Evolutionary conservation across 2,113 vertebrate genomes (phyloP).

Genomic region (Euleptes europaea): DNA sequence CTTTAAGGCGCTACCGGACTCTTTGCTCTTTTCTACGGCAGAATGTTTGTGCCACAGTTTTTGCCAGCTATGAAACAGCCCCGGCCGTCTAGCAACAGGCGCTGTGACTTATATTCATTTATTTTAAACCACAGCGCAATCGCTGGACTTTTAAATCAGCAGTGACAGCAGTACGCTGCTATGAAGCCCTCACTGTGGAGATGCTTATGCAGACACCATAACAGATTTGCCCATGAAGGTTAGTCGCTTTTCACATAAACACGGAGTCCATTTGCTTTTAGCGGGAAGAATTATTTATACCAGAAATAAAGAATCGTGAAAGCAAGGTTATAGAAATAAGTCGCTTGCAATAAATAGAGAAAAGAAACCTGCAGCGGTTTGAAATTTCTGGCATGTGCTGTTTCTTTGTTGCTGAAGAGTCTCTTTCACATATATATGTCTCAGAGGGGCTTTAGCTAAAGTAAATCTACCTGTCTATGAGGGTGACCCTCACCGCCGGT

Average conservation of each 20-base stretch:
- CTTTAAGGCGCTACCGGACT: too few species aligned
- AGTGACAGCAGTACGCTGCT: background rate
- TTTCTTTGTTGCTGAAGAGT: background rate
- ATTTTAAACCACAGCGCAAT: background rate
- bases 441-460: background rate
- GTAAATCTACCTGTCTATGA: too few species aligned
- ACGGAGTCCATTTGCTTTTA: background rate
- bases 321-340: slow-evolving; percentile 23
- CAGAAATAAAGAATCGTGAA: slow-evolving; percentile 6
- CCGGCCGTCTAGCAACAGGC: background rate
- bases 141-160: background rate
- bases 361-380: slow-evolving; percentile 36
- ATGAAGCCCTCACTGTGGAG: background rate
- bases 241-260: slow-evolving; percentile 6
- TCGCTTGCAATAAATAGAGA: background rate
- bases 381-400: slow-evolving; percentile 5
- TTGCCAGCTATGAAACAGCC: slow-evolving; percentile 1
- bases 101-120: background rate
- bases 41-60: background rate
- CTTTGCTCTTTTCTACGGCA: too few species aligned
- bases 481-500: too few species aligned
- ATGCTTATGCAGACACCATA: background rate
- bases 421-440: background rate
- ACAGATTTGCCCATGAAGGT: background rate
- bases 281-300: slow-evolving; percentile 2